These are phyloP conservation scores for Ahaetulla prasina DNA, from an alignment of 2,113 vertebrate genomes.

Conservation along the genomic window DNA sequence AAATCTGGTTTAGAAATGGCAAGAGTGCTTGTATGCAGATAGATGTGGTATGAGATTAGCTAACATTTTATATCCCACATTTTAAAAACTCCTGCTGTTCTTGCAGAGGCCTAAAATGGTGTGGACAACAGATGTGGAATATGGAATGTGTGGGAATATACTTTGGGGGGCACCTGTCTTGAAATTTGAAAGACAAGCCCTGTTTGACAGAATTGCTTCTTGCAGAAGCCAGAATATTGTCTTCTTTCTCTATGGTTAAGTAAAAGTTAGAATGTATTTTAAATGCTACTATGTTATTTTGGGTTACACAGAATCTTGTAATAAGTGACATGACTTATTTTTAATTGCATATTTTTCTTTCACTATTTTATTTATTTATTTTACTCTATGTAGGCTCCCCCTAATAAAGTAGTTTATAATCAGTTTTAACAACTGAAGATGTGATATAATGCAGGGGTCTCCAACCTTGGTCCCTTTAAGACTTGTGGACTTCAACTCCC, in stretches of 20 bases:
- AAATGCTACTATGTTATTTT: slow-evolving; percentile 18
- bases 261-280: slow-evolving; percentile 1
- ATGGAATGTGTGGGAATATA: slow-evolving; percentile 57
- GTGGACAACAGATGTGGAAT: slow-evolving; percentile 58
- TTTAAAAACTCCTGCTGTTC: slow-evolving; percentile 47
- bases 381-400: neutral
- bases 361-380: slow-evolving; percentile 22
- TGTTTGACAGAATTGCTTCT: neutral
- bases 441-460: too few relatives aligned
- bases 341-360: slow-evolving; percentile 6
- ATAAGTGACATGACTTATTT: slow-evolving; percentile 35
- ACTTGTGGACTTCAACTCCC: too few relatives aligned
- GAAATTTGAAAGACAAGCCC: slow-evolving; percentile 9
- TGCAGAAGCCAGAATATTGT: neutral
- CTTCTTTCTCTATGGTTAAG: neutral
- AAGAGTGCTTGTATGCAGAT: slow-evolving; percentile 13
- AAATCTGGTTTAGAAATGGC: slow-evolving; percentile 40
- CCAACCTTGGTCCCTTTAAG: too few relatives aligned
- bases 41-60: slow-evolving; percentile 46
- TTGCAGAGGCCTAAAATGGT: slow-evolving; percentile 46
- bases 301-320: slow-evolving; percentile 23
- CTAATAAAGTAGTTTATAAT: neutral
- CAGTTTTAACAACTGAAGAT: neutral
- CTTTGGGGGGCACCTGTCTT: slow-evolving; percentile 62
- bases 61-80: slow-evolving; percentile 40